Percentiles rank a stretch among this genome's conserved stretches.
Conservation (phyloP, 2,113 vertebrate genomes). For the Plecotus auritus region DNA sequence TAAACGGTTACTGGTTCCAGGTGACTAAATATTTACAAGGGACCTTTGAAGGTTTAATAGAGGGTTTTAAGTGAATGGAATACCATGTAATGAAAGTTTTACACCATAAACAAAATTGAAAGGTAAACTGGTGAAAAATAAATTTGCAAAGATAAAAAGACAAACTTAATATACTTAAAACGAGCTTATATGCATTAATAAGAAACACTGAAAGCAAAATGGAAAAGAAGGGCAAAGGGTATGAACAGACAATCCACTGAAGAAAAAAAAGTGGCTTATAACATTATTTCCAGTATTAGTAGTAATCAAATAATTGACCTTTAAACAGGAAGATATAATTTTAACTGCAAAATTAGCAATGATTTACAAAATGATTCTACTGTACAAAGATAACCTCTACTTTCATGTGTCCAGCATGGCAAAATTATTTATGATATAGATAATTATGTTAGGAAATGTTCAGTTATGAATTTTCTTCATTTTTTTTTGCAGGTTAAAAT, state of each 20-base stretch:
- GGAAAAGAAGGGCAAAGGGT: neutral
- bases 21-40: conserved; percentile 57
- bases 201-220: neutral
- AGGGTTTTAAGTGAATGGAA: conserved; percentile 44
- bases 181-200: neutral
- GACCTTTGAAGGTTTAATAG: conserved; percentile 64
- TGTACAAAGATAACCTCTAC: neutral
- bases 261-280: neutral
- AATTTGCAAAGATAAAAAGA: conserved; percentile 23
- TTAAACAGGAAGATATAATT: neutral
- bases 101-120: conserved; percentile 42
- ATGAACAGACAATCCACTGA: neutral
- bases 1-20: conserved; percentile 67
- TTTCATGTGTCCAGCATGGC: neutral
- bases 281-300: neutral
- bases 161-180: neutral
- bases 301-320: conserved; percentile 17
- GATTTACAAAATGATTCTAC: neutral
- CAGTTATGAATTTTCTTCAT: neutral
- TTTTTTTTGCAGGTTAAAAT: conserved; percentile 27
- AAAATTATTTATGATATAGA: neutral
- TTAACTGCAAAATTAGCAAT: neutral
- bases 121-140: conserved; percentile 18
- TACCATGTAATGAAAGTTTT: conserved; percentile 46
- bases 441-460: neutral